These are phyloP conservation scores for Mohoua ochrocephala DNA, from an alignment of 2,113 vertebrate genomes.

Conservation along the genomic window DNA sequence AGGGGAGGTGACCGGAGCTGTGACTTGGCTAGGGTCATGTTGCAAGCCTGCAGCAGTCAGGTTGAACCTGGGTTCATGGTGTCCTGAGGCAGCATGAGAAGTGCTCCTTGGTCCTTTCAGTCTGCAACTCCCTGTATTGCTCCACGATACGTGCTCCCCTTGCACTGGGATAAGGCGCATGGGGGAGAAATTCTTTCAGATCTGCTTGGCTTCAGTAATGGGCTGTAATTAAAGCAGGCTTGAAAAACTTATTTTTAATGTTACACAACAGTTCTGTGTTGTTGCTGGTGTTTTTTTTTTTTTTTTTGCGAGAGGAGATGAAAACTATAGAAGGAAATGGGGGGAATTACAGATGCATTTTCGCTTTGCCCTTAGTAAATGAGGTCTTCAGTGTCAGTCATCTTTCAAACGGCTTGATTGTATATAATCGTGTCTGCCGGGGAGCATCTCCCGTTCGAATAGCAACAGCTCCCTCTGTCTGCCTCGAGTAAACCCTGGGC, in stretches of 20 bases:
- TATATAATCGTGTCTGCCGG: background rate
- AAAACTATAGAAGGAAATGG: background rate
- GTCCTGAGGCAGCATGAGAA: background rate
- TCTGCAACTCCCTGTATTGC: background rate
- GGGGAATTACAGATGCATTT: background rate
- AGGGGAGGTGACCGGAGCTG: no score
- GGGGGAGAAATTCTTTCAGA: background rate
- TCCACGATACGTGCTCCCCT: background rate
- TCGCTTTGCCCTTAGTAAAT: slow-evolving; percentile 33
- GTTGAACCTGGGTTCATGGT: rapidly evolving
- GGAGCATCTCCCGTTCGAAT: background rate
- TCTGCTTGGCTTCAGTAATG: background rate
- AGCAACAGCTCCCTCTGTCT: slow-evolving; percentile 47
- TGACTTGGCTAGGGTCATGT: background rate
- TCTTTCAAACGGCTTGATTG: slow-evolving; percentile 6
- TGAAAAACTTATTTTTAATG: background rate
- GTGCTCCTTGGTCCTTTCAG: background rate
- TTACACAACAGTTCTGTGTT: background rate
- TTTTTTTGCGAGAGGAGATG: background rate
- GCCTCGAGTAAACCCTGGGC: background rate
- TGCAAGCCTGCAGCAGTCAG: background rate
- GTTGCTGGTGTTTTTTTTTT: background rate
- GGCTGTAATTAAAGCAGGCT: background rate
- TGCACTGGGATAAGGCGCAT: background rate
- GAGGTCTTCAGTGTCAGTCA: background rate